phyloP scores from a whole-genome alignment of 1,140 invertebrate genomes.

The Drosophila novamexicana region DNA sequence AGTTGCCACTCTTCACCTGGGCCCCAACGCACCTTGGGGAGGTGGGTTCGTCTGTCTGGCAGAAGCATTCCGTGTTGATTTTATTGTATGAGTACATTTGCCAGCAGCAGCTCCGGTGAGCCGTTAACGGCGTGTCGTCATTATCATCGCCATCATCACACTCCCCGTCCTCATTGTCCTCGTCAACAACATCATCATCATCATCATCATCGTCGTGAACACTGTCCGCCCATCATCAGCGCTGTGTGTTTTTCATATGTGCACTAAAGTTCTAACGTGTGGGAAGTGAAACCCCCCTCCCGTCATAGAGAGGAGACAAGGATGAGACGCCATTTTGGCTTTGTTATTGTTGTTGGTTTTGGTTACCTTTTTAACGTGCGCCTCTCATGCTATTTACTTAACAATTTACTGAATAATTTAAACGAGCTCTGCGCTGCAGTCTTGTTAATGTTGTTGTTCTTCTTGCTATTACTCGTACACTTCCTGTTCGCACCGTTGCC shows the following conservation, averaged over 20 bases:
- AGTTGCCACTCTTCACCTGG: conserved; percentile 2
- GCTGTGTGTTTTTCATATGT: conserved; percentile 37
- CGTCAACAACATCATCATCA: conserved; percentile 22
- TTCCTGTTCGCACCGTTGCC: conserved; percentile 50
- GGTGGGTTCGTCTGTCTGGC: background rate
- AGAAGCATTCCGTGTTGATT: conserved; percentile 63
- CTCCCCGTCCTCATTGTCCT: conserved; percentile 6
- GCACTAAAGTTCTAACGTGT: conserved; percentile 38
- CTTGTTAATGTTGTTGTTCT: conserved; percentile 16
- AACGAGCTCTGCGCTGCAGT: conserved; percentile 19
- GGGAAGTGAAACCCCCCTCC: background rate
- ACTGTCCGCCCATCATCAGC: conserved; percentile 40
- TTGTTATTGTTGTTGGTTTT: conserved; percentile 47
- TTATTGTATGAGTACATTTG: conserved; percentile 71
- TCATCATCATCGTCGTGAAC: background rate
- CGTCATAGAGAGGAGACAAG: conserved; percentile 36
- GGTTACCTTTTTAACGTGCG: conserved; percentile 64
- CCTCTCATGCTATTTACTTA: conserved; percentile 77
- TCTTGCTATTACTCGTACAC: conserved; percentile 34
- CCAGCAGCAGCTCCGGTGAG: conserved; percentile 57
- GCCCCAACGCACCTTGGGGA: conserved; percentile 16
- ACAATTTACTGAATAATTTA: conserved; percentile 83
- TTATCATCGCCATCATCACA: conserved; percentile 56
- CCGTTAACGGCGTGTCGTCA: conserved; percentile 68
- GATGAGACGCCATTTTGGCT: conserved; percentile 35